These are phyloP conservation scores for Pterostichus madidus DNA, from an alignment of 2,888 invertebrate genomes.

Conservation along the genomic window DNA sequence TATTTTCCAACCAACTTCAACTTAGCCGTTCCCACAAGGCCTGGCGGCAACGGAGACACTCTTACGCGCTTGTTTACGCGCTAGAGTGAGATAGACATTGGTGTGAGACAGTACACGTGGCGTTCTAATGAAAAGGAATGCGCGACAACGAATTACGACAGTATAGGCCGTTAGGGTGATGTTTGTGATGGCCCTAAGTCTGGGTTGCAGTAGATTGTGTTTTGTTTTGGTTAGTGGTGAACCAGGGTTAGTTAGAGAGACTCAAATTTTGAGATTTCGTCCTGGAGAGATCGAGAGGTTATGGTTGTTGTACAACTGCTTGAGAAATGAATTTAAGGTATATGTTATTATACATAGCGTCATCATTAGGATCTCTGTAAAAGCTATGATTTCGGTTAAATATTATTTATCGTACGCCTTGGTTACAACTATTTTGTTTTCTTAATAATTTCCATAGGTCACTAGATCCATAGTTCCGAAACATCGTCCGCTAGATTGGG, in stretches of 20 bases:
- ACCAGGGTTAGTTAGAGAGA: conserved; percentile 27
- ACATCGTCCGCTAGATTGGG: too few species aligned
- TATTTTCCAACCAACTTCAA: conserved; percentile 26
- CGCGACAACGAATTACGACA: conserved; percentile 40
- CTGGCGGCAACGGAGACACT: conserved; percentile 26
- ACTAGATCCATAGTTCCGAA: too few species aligned
- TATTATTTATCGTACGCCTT: too few species aligned
- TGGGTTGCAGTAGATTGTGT: conserved; percentile 15
- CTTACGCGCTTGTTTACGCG: background rate
- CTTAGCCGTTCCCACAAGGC: conserved; percentile 8
- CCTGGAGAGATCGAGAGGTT: too few species aligned
- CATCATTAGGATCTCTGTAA: too few species aligned
- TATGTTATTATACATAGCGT: too few species aligned
- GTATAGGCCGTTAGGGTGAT: conserved; percentile 36
- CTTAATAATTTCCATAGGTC: too few species aligned
- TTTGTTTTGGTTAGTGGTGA: conserved; percentile 28
- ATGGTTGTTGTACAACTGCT: too few species aligned
- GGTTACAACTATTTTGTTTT: too few species aligned
- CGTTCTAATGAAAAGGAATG: conserved; percentile 59
- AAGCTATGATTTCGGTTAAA: too few species aligned
- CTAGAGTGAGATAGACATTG: background rate
- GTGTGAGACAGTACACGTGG: conserved; percentile 19
- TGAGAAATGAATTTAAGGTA: too few species aligned
- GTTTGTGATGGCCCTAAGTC: conserved; percentile 10
- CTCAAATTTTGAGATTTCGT: conserved; percentile 11